Evolutionary conservation across 2,888 invertebrate species (phyloP), one percentile per base, ranked within the genome.

Genomic region (Operophtera brumata): DNA sequence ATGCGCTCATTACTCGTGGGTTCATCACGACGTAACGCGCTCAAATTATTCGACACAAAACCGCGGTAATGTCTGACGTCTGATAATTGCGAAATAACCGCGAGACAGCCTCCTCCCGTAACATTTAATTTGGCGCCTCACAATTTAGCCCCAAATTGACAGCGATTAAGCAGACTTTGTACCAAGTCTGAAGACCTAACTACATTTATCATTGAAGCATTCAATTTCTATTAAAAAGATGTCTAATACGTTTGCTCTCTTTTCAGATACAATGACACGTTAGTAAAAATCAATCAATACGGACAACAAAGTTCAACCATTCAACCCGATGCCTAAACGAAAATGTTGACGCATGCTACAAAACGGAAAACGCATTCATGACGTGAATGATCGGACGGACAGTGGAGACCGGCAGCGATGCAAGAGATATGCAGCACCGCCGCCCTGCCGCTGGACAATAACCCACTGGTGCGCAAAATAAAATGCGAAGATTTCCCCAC

Each of bases 401-500:
- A 73, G 71, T 70, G 77, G 75, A 75, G 75, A 78, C 76, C 75
- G 82, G 80, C 84, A 86, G 90, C 86, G 79, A 91, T 91, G 91
- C 91, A 91, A 87, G 91, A 91, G 80, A 90, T 91, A 82, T 91
- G 91, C 88, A 91, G 88, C 84, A 87, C 86, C 78, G 82, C 89
- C 70, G 86, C 88, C 71, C 80, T 91, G 82, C 91, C 91, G 74
- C 87, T 91, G 73, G 91, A 91, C 75, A 85, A 78, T 81, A 90
- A 89, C 78, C 90, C 90, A 49, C 79, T 91, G 67, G 88, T 86
- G 71, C 85, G 90, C 72, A 91, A 91, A 74, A 91, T 91, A 86
- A 91, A 91, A 88, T 91, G 91, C 84, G 91, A 91, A 84, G 91
- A 91, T 74, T 90, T 88, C 71, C 89, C 90, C 53, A 57, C 80